Base-by-base conservation (phyloP, 2,113 vertebrate genomes). In the Paralichthys olivaceus region DNA sequence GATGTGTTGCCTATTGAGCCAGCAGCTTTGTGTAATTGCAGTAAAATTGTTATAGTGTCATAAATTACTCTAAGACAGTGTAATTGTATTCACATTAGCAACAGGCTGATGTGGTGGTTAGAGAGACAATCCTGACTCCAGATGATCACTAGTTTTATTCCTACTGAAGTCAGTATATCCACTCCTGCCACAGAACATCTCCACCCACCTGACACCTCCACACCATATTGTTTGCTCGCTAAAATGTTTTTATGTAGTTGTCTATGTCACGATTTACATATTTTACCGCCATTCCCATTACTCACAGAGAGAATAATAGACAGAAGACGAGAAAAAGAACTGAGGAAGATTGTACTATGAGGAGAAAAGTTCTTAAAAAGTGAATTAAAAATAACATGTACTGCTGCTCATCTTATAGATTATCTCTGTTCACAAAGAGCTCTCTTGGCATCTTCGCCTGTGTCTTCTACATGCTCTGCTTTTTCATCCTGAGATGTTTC, bases 191-290 rank as follows among this genome's bases (percentile, higher is more conserved):
- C 40, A 43, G 40, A 43, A 15, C 32, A 1, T 28, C n/a, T 1
- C n/a, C 4, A 13, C 29, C 11, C 0, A 12, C 8, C 43, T 7
- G 59, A 26, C 67, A 66, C 22, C 20, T 15, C 32, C 22, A 69
- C 69, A 37, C 11, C 40, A 32, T 55, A 61, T 57, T 66, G 62
- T 68, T 51, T 71, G 69, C 66, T 54, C 60, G 32, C 67, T 54
- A 64, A 29, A 53, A 65, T 51, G 29, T 37, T 54, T 72, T 56
- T 26, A 17, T 23, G 3, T 59, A 6, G 4, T 60, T 79, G 66
- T 69, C 53, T 72, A 79, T 86, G 54, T 72, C 8, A 23, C 43
- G 28, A 49, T 79, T 69, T 57, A 68, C 68, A 72, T 75, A 51
- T 73, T 79, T 59, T 65, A 57, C 54, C 51, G 53, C 34, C 26